Percentiles rank a stretch among this genome's conserved stretches.
phyloP scores from a whole-genome alignment of 2,888 invertebrate genomes.

The Conistra vaccinii region DNA sequence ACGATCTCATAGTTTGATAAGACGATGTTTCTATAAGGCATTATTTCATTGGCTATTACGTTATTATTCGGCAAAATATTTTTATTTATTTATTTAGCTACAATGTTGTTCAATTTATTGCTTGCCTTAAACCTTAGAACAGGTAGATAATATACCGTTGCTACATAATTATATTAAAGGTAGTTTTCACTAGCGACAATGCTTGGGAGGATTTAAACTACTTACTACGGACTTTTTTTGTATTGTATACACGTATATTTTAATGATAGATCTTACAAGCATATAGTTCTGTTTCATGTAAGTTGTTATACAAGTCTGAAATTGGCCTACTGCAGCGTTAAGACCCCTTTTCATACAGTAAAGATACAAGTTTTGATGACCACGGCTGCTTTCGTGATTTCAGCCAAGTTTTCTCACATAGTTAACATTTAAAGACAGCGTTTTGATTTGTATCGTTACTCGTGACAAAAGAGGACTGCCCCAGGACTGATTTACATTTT shows the following conservation, averaged over 20 bases:
- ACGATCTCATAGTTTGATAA: conserved; percentile 6
- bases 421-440: too few relatives aligned
- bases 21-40: conserved; percentile 32
- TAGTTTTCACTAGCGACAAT: conserved; percentile 21
- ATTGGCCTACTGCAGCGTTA: background rate
- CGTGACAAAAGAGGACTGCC: background rate
- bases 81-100: background rate
- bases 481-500: background rate
- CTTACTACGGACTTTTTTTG: background rate
- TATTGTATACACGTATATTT: background rate
- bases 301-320: background rate
- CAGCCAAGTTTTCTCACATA: background rate
- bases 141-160: conserved; percentile 28
- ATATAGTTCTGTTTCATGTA: conserved; percentile 14
- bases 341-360: background rate
- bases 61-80: conserved; percentile 26
- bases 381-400: too few relatives aligned
- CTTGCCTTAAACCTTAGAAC: conserved; percentile 43
- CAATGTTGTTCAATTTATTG: conserved; percentile 21
- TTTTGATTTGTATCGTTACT: background rate
- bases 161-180: conserved; percentile 10
- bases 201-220: conserved; percentile 3
- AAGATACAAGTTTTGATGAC: background rate
- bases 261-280: conserved; percentile 1
- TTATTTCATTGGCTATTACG: background rate